Conservation (phyloP, 2,888 invertebrate species). For the Pachycephus smyrnensis region DNA sequence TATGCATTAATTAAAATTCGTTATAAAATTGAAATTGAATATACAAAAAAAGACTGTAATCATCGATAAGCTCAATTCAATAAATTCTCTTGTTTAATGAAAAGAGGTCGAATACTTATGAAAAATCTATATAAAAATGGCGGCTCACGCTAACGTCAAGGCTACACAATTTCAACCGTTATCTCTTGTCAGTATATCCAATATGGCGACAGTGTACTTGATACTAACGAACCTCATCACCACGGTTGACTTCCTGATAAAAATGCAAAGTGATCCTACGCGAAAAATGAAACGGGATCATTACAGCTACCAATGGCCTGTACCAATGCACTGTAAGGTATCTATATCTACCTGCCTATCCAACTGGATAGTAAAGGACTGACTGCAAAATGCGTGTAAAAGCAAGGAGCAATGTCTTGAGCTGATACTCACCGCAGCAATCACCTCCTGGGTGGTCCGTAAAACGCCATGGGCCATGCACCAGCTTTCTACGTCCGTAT, state of each 20-base stretch:
- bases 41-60: too few relatives aligned
- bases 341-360: neutral
- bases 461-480: constrained; percentile 50
- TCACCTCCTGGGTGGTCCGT: constrained; percentile 61
- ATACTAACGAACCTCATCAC: neutral
- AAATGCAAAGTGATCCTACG: neutral
- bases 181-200: neutral
- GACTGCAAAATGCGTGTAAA: neutral
- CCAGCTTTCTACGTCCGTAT: constrained; percentile 28
- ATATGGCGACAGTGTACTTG: neutral
- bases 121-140: neutral
- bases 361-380: neutral
- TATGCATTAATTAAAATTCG: too few relatives aligned
- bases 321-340: neutral
- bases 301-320: neutral
- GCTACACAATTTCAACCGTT: neutral
- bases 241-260: neutral
- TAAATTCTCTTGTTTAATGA: too few relatives aligned
- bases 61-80: too few relatives aligned
- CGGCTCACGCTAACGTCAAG: neutral
- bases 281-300: neutral
- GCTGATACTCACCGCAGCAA: constrained; percentile 56
- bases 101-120: too few relatives aligned
- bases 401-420: constrained; percentile 21
- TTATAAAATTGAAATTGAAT: too few relatives aligned